Conservation (phyloP, 2,113 vertebrate genomes). For the Opisthocomus hoazin region DNA sequence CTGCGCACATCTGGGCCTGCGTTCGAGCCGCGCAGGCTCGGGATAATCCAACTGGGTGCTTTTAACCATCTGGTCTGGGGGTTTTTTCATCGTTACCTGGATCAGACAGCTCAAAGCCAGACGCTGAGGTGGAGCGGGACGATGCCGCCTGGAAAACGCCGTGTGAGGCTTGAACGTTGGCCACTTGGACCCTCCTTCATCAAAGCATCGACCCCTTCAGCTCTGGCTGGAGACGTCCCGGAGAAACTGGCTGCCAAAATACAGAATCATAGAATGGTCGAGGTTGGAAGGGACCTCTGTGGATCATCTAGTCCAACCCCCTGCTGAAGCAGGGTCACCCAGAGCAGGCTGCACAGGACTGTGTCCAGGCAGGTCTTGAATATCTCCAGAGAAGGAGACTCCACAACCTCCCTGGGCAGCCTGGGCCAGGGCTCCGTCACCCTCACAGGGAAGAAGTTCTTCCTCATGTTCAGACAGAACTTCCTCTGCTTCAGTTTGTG, state of each 20-base stretch:
- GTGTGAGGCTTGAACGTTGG: fast-evolving
- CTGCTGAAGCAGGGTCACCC: too few relatives aligned
- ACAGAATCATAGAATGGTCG: too few relatives aligned
- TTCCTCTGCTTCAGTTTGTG: too few relatives aligned
- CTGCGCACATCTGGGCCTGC: neutral
- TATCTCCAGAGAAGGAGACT: too few relatives aligned
- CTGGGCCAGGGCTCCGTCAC: too few relatives aligned
- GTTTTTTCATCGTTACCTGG: fast-evolving
- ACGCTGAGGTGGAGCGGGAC: fast-evolving
- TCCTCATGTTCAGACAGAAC: too few relatives aligned
- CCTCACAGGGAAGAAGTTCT: too few relatives aligned
- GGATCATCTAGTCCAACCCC: too few relatives aligned
- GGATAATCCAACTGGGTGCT: neutral
- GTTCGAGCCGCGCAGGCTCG: fast-evolving
- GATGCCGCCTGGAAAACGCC: neutral
- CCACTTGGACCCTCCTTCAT: neutral
- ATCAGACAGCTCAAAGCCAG: neutral
- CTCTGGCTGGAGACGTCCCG: neutral
- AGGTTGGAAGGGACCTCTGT: too few relatives aligned
- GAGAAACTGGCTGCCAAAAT: fast-evolving
- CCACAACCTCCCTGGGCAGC: too few relatives aligned
- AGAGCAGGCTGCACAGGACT: too few relatives aligned
- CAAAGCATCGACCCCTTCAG: neutral
- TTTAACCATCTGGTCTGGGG: neutral
- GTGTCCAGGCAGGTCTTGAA: too few relatives aligned